Conservation (phyloP, 2,888 invertebrate genomes). For the Plagiodera versicolora region DNA sequence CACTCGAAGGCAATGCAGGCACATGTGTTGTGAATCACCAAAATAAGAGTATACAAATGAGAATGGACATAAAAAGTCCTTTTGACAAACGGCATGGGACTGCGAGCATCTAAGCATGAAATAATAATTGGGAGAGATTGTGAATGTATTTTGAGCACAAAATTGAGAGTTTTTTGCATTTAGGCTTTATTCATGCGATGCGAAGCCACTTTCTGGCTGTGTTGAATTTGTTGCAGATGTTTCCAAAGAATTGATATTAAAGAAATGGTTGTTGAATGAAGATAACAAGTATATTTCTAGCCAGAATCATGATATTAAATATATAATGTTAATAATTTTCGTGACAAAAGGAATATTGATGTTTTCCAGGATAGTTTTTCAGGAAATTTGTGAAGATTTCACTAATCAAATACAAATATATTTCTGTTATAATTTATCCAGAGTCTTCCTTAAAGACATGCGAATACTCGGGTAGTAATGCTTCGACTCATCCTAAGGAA, state of each 20-base stretch:
- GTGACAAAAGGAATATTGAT: too few relatives aligned
- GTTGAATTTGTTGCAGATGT: not conserved
- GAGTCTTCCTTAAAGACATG: too few relatives aligned
- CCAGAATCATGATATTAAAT: too few relatives aligned
- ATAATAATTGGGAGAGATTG: conserved; percentile 34
- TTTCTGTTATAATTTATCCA: too few relatives aligned
- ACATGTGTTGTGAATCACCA: conserved; percentile 27
- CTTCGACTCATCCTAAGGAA: too few relatives aligned
- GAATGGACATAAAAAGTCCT: conserved; percentile 31
- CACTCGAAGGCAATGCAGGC: not conserved
- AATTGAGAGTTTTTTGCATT: conserved; percentile 17
- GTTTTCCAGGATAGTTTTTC: too few relatives aligned
- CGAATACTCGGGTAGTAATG: too few relatives aligned
- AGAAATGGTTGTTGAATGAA: too few relatives aligned
- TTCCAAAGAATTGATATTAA: not conserved
- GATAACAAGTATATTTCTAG: too few relatives aligned
- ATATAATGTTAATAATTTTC: too few relatives aligned
- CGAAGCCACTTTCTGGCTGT: not conserved
- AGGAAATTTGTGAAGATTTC: too few relatives aligned
- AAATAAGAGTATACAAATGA: conserved; percentile 34
- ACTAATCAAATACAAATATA: too few relatives aligned
- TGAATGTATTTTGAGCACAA: conserved; percentile 26
- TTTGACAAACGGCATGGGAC: conserved; percentile 25
- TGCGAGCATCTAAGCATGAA: conserved; percentile 33
- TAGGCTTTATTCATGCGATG: not conserved